Evolutionary conservation across 92 coral and sea anemone species (phyloP).

Genomic region (Pocillopora meandrina): DNA sequence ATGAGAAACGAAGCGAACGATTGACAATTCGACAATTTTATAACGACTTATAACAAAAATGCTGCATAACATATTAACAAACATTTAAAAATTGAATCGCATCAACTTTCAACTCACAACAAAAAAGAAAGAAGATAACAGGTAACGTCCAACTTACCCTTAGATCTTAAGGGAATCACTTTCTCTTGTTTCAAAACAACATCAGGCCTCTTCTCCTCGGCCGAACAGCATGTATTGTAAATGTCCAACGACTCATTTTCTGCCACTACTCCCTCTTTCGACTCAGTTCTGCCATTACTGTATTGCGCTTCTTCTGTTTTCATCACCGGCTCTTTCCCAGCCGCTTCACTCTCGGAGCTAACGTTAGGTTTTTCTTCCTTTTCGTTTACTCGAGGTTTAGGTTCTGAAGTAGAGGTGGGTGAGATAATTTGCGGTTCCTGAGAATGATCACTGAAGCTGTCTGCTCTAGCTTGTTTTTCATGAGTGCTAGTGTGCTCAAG

Average conservation of each 20-base stretch:
- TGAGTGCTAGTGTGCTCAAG: neutral
- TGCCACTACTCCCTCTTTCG: neutral
- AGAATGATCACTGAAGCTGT: neutral
- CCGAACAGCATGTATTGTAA: neutral
- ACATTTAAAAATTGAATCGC: no score
- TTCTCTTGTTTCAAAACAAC: conserved; percentile 2
- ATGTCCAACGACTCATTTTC: neutral
- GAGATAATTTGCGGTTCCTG: neutral
- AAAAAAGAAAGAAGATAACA: no score
- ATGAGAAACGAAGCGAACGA: no score
- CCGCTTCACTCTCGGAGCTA: neutral
- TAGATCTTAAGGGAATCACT: conserved; percentile 28
- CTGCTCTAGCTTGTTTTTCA: neutral
- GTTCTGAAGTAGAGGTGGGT: neutral
- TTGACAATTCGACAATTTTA: no score
- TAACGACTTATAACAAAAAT: no score
- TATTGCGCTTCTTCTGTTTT: neutral
- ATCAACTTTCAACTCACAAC: no score
- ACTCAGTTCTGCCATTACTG: neutral
- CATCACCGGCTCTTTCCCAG: neutral
- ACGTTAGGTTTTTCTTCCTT: neutral
- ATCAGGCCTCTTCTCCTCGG: neutral
- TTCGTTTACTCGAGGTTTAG: neutral
- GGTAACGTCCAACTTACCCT: conserved; percentile 11
- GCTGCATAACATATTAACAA: no score